Evolutionary conservation across 1,140 invertebrate genomes (phyloP), one percentile per base, ranked within the genome.

Genomic region (Augochlora pura): DNA sequence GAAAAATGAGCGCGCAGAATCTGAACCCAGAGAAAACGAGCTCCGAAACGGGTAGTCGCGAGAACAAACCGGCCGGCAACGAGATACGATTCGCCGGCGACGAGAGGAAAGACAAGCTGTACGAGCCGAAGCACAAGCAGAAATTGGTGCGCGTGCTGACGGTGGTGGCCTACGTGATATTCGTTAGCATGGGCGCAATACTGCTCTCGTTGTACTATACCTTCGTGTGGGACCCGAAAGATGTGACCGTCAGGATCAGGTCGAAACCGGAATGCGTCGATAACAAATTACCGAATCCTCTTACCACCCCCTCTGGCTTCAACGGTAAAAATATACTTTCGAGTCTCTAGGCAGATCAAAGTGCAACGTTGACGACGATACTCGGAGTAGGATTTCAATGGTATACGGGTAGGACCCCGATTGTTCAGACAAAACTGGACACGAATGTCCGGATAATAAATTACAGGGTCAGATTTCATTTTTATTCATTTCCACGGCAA

Each of bases 121-220:
- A 97, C 93, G 96, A 97, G 86, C 94, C 96, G 2, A 97, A 97
- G 90, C 95, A 96, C 83, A 96, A 97, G 89, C 97, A 97, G 91
- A 98, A 98, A 93, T 93, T 96, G 85, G 94, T 99, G 52, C 95
- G 98, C n/a, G 96, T 99, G 69, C 94, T 99, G 76, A 99, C 98
- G 2, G 98, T 99, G 49, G 95, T 99, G 79, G 98, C 98, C 12
- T 99, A 99, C 93, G 96, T 99, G 68, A 96, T 99, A 88, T 98
- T 97, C 83, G 98, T 99, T 77, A 99, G 98, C 18, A 93, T 98
- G 80, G 98, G 98, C 0, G 98, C 98, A 8, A 98, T 99, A 82
- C 97, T 99, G 90, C 94, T 99, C 38, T 98, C 98, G 0, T 94
- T 99, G 16, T 99, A 99, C 93, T 99, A 99, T 93, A 96, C 98